Conservation (phyloP, 2,797 vertebrate species). For the Gymnopithys bicolor region DNA sequence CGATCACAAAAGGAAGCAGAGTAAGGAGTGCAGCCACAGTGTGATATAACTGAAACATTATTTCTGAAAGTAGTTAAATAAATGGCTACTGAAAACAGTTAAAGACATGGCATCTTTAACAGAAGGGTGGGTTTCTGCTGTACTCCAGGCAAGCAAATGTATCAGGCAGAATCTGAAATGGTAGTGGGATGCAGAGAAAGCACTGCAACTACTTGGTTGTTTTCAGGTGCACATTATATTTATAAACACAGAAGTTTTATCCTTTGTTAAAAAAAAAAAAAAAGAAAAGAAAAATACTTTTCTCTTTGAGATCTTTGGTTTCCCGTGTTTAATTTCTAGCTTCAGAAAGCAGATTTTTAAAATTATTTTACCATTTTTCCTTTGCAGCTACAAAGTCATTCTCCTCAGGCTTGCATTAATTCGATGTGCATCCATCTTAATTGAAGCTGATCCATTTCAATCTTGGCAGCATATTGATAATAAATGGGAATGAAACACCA, state of each 20-base stretch:
- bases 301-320: not conserved
- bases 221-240: not conserved
- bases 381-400: not conserved
- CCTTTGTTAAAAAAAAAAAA: not conserved
- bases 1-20: not conserved
- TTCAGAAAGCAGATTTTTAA: not conserved
- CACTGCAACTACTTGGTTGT: not conserved
- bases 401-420: conserved; percentile 5
- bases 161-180: not conserved
- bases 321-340: not conserved
- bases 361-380: not conserved
- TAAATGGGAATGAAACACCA: not conserved
- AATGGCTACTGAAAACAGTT: not conserved
- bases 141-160: not conserved
- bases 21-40: not conserved
- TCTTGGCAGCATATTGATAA: not conserved
- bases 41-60: not conserved
- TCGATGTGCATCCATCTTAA: conserved; percentile 9
- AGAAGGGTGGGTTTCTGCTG: not conserved
- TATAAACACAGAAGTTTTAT: not conserved
- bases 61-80: not conserved
- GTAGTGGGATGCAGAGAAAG: not conserved
- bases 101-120: not conserved
- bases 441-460: not conserved
- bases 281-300: not conserved